A percentile compares a stretch with the other conserved stretches of the same genome.
phyloP scores from a whole-genome alignment of 2,113 vertebrate species.

The Typhlomys cinereus region DNA sequence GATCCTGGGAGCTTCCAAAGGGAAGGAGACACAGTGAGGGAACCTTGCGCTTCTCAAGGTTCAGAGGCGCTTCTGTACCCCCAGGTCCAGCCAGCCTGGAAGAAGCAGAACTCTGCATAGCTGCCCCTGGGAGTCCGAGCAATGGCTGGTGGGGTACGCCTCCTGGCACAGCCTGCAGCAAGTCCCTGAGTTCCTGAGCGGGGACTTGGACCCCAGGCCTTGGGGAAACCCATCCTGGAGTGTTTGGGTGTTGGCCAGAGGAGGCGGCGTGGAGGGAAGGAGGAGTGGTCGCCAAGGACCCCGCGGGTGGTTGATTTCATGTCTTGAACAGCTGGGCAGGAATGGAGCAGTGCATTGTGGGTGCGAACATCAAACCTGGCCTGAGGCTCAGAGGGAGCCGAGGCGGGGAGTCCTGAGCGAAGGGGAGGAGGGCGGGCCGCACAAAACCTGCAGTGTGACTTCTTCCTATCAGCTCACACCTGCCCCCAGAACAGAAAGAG shows the following conservation, averaged over 20 bases:
- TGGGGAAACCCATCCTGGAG: neutral
- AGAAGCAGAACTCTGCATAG: neutral
- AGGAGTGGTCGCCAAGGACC: too few species aligned
- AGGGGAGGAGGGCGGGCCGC: neutral
- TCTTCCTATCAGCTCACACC: neutral
- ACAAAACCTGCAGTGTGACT: fast-evolving
- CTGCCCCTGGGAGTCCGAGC: too few species aligned
- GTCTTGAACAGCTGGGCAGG: neutral
- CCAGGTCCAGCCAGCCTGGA: too few species aligned
- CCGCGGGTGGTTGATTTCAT: fast-evolving
- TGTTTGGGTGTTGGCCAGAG: fast-evolving
- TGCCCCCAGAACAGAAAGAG: neutral
- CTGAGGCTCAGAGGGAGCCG: neutral
- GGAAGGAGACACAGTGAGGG: neutral
- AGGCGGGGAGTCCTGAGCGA: neutral
- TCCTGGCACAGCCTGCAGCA: neutral
- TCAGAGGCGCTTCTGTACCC: too few species aligned
- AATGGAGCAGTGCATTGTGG: fast-evolving
- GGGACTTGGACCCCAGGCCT: neutral
- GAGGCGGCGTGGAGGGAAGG: neutral
- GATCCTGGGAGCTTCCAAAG: neutral
- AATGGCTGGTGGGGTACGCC: fast-evolving
- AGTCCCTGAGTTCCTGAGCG: neutral
- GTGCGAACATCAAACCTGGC: fast-evolving
- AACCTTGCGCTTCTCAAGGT: neutral